Evolutionary conservation across 2,797 vertebrate species (phyloP).

Genomic region (Glyptemys insculpta): DNA sequence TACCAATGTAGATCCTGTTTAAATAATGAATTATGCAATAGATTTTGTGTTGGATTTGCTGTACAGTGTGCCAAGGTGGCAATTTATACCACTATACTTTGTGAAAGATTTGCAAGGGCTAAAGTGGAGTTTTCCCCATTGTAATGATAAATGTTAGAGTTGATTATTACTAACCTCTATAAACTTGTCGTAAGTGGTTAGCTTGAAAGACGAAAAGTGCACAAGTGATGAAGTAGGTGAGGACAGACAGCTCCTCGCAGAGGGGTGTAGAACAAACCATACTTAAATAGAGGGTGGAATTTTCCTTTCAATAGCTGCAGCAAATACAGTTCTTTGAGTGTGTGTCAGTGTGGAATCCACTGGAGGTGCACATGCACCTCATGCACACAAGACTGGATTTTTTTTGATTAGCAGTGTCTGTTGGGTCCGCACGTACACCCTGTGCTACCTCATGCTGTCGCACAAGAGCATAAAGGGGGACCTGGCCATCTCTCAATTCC

Average conservation of each 20-base stretch:
- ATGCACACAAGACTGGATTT: neutral
- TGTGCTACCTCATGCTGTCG: no score
- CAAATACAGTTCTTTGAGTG: neutral
- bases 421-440: no score
- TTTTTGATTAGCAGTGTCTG: neutral
- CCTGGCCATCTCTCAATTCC: no score
- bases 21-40: neutral
- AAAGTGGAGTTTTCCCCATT: neutral
- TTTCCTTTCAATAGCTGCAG: no score
- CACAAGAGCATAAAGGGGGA: no score
- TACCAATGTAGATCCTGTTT: neutral
- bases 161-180: neutral
- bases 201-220: accelerated
- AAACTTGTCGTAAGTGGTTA: neutral
- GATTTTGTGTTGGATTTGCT: neutral
- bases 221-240: no score
- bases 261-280: no score
- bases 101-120: neutral
- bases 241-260: no score
- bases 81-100: neutral
- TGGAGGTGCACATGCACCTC: neutral
- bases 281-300: neutral
- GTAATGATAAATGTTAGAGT: neutral
- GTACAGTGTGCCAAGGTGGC: neutral
- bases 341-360: neutral